Evolutionary conservation across 2,113 vertebrate species (phyloP), one percentile per base, ranked within the genome.

Genomic region (Centropus unirufus): DNA sequence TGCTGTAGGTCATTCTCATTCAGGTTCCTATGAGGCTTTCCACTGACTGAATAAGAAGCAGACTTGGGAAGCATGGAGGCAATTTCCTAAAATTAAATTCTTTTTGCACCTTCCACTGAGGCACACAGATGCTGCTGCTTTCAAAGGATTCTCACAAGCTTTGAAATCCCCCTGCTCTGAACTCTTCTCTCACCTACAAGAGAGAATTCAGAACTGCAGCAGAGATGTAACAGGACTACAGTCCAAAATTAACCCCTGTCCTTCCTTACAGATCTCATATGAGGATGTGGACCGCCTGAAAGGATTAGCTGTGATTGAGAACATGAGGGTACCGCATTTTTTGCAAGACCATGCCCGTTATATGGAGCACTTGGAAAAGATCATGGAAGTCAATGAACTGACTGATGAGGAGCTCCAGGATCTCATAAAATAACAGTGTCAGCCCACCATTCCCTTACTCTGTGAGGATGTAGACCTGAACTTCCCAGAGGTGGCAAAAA

Each of bases 221-320:
- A 86, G 67, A 58, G 59, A 63, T 55, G 67, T 26, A 54, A 27
- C 18, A 24, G 52, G 44, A 27, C 34, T 40, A 3, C 13, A 20
- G 11, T 12, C 19, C 11, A 10, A 24, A 78, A 63, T 6, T 84
- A 70, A 92, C 46, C 40, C 26, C 0, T 42, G 32, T 80, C 32
- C 51, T 92, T 74, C 83, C 81, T 80, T 94, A 5, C 92, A 99
- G 99, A 98, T 99, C 83, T 99, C 99, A 0, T 99, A 98, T 4
- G 99, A 99, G 96, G 99, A 99, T 6, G 98, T 99, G 95, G 99
- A 99, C 12, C 98, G 98, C 14, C 97, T 99, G 79, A 99, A 98
- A 72, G 96, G 93, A 20, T 64, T 98, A 79, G 99, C 98, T 7
- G 98, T 98, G 63, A 98, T 96, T 39, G 98, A 99, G 34, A 98